phyloP scores from a whole-genome alignment of 2,113 vertebrate species.

The Halcyon senegalensis region DNA sequence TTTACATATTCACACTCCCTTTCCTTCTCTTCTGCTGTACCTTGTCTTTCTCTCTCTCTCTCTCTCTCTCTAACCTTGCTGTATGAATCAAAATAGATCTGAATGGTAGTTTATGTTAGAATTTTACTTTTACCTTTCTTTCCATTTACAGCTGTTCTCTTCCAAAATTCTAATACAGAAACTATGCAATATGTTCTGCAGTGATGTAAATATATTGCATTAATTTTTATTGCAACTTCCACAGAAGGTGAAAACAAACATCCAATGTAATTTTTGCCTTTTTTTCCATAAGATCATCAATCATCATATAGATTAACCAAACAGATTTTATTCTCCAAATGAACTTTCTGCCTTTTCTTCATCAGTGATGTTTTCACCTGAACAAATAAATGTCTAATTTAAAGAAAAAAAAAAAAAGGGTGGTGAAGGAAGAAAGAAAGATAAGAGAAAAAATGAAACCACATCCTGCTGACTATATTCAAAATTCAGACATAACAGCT shows the following conservation, averaged over 20 bases:
- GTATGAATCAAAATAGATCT: not conserved
- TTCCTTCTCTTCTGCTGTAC: not conserved
- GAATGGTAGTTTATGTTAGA: not conserved
- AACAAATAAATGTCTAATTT: not conserved
- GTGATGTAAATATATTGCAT: not conserved
- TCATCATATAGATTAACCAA: not conserved
- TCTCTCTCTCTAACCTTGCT: not conserved
- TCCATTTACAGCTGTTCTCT: not conserved
- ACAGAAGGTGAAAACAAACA: not conserved
- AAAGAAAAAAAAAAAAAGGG: not conserved
- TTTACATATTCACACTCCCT: not conserved
- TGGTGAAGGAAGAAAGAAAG: not conserved
- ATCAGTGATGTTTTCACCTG: not conserved
- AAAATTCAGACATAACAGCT: not conserved
- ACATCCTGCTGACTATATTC: constrained; percentile 9
- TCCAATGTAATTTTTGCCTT: not conserved
- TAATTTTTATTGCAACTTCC: not conserved
- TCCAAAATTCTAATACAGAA: not conserved
- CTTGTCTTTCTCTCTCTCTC: not conserved
- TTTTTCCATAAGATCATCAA: not conserved
- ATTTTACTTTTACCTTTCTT: not conserved
- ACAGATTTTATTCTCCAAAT: not conserved
- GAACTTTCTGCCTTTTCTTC: not conserved
- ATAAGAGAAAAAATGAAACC: not conserved
- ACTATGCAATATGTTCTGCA: not conserved